phyloP scores from a whole-genome alignment of 2,113 vertebrate genomes.

The Pelvicachromis taeniatus region DNA sequence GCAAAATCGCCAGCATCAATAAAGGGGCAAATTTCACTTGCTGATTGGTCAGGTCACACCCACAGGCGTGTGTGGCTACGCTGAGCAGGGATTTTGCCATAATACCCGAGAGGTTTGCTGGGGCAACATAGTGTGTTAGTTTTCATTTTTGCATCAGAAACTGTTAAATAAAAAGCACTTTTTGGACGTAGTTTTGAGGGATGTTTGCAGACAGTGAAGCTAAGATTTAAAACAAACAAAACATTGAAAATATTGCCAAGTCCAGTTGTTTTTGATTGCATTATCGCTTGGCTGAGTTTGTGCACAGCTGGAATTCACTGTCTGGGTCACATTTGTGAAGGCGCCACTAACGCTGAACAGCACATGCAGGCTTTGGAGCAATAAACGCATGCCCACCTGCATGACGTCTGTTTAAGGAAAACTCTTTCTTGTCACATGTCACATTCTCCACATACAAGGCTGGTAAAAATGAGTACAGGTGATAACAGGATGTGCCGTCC shows the following conservation, averaged over 20 bases:
- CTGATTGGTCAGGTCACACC: background rate
- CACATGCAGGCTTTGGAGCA: background rate
- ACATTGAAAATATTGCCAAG: background rate
- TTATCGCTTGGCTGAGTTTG: background rate
- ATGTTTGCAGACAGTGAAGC: background rate
- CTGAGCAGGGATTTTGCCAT: background rate
- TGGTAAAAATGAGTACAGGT: background rate
- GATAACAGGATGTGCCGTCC: background rate
- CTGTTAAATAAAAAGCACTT: background rate
- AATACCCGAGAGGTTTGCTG: accelerated
- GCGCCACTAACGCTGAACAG: background rate
- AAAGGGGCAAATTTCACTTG: background rate
- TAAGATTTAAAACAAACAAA: background rate
- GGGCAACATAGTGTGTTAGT: background rate
- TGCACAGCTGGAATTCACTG: background rate
- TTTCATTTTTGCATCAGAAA: background rate
- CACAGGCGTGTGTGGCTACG: background rate
- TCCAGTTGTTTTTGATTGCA: background rate
- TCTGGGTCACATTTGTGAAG: background rate
- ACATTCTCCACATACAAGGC: background rate
- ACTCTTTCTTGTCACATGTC: background rate
- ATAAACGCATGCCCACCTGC: background rate
- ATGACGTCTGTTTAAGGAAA: background rate
- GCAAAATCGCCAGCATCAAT: background rate
- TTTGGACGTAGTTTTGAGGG: background rate